phyloP scores from a whole-genome alignment of 2,113 vertebrate species.

The Colossoma macropomum region DNA sequence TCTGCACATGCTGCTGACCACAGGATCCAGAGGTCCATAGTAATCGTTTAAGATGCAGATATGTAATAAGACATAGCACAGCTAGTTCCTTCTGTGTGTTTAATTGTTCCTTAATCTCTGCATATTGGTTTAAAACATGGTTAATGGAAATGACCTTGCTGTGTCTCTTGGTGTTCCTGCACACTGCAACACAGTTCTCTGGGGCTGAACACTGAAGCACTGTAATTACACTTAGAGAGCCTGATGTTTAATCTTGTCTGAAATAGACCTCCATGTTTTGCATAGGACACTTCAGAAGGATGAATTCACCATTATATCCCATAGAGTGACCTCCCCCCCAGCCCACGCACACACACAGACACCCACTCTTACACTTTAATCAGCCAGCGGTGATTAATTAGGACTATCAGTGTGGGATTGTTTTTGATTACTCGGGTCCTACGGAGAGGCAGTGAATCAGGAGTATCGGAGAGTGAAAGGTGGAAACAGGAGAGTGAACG shows the following conservation, averaged over 20 bases:
- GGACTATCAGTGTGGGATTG: slow-evolving; percentile 43
- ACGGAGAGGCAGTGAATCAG: slow-evolving; percentile 50
- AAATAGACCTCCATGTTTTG: neutral
- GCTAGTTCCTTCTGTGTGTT: neutral
- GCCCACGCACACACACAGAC: neutral
- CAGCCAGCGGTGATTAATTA: slow-evolving; percentile 56
- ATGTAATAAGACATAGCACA: neutral
- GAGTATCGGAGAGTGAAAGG: slow-evolving; percentile 22
- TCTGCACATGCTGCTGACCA: no score
- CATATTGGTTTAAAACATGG: neutral
- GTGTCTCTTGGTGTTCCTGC: neutral
- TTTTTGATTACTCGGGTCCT: slow-evolving; percentile 51
- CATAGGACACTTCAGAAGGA: slow-evolving; percentile 8
- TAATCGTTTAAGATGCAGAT: no score
- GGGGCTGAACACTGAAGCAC: neutral
- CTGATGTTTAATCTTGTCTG: slow-evolving; percentile 27
- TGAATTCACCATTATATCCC: slow-evolving; percentile 15
- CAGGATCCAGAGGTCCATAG: no score
- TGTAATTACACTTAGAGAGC: neutral
- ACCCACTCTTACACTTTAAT: slow-evolving; percentile 38
- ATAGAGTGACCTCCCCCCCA: neutral
- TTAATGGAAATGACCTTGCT: slow-evolving; percentile 6
- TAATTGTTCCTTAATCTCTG: neutral
- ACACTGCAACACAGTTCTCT: neutral
- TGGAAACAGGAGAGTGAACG: slow-evolving; percentile 40